Conservation (phyloP, 1,140 invertebrate genomes). For the Trachymyrmex cornetzi region DNA sequence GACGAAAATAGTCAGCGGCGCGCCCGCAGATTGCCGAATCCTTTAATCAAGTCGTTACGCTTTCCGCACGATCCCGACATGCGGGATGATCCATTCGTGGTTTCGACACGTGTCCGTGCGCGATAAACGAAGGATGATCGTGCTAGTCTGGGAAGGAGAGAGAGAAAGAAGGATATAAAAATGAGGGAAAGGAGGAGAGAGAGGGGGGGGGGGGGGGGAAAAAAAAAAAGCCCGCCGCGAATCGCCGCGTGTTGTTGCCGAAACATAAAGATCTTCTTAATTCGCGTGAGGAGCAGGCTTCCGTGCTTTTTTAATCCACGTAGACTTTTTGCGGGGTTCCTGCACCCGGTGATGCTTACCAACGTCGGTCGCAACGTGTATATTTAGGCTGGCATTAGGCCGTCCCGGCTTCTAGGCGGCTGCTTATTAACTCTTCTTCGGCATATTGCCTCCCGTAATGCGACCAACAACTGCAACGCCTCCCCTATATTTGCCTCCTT, state of each 20-base stretch:
- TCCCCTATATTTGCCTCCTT: conserved; percentile 14
- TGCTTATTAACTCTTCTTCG: conserved; percentile 78
- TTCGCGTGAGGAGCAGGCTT: conserved; percentile 61
- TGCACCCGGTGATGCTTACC: conserved; percentile 42
- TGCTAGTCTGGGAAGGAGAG: neutral
- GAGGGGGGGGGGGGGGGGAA: neutral
- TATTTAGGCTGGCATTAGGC: conserved; percentile 79
- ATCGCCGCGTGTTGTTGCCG: conserved; percentile 42
- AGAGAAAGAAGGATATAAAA: neutral
- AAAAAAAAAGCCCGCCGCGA: neutral
- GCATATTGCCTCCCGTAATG: conserved; percentile 73
- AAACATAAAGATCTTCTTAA: conserved; percentile 64
- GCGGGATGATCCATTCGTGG: conserved; percentile 13
- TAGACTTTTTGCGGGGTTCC: conserved; percentile 62
- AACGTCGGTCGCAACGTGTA: conserved; percentile 71
- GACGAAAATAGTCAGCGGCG: conserved; percentile 16
- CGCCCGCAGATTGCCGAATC: conserved; percentile 3
- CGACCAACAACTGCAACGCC: conserved; percentile 62
- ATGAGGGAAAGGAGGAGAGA: neutral
- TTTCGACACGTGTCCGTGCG: conserved; percentile 41
- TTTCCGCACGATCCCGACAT: conserved; percentile 3
- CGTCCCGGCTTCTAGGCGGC: conserved; percentile 68
- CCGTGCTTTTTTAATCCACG: conserved; percentile 71
- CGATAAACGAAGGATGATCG: conserved; percentile 51
- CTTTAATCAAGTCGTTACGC: conserved; percentile 41